These are phyloP conservation scores for Gallirallus australis DNA, from an alignment of 2,797 vertebrate species.

Conservation along the genomic window DNA sequence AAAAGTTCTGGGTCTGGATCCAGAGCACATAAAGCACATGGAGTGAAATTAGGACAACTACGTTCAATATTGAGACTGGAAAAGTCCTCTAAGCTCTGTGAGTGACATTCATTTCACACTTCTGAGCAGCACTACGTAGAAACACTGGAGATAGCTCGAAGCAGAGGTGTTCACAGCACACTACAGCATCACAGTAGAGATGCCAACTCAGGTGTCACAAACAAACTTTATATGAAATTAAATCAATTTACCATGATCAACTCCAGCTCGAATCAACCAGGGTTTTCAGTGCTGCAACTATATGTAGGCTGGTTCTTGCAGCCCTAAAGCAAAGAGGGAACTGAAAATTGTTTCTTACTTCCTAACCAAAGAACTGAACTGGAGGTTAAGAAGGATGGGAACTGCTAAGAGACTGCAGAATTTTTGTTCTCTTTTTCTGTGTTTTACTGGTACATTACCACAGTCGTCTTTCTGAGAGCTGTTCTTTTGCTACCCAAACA, in stretches of 20 bases:
- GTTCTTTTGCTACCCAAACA: background rate
- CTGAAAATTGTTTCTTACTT: background rate
- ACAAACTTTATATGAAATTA: background rate
- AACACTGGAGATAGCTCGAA: background rate
- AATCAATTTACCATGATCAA: background rate
- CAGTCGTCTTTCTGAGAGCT: background rate
- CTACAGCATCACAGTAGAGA: accelerated
- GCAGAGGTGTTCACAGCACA: background rate
- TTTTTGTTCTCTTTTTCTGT: background rate
- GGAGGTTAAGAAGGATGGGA: background rate
- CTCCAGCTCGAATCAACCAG: background rate
- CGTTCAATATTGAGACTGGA: background rate
- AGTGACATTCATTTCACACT: background rate
- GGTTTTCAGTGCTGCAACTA: background rate
- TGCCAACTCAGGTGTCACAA: background rate
- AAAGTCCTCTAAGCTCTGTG: background rate
- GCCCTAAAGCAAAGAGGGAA: background rate
- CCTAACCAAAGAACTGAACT: background rate
- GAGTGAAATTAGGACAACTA: background rate
- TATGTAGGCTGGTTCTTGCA: accelerated
- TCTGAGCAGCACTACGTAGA: background rate
- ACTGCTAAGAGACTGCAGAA: background rate
- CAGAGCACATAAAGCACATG: accelerated
- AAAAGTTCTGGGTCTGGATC: background rate
- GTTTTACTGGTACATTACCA: background rate